phyloP scores from a whole-genome alignment of 2,888 invertebrate species.

The Dioctria rufipes region DNA sequence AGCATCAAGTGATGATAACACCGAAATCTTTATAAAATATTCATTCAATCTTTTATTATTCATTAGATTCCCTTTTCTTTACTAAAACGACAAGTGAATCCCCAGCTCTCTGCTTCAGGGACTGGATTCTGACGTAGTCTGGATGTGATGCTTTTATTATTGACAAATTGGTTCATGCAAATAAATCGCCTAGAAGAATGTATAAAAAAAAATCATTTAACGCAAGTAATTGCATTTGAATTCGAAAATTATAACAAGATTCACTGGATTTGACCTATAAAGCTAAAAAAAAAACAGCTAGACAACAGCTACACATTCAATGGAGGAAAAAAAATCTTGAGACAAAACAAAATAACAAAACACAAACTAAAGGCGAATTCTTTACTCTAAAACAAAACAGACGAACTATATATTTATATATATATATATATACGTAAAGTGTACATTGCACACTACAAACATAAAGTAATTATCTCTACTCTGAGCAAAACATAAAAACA shows the following conservation, averaged over 20 bases:
- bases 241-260: too few species aligned
- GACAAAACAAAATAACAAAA: neutral
- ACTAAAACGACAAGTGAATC: neutral
- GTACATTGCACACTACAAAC: neutral
- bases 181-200: too few species aligned
- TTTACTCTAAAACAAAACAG: constrained; percentile 33
- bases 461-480: too few species aligned
- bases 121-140: too few species aligned
- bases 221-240: too few species aligned
- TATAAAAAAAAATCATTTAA: too few species aligned
- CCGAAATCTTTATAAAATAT: constrained; percentile 39
- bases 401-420: constrained; percentile 19
- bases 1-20: neutral
- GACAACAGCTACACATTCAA: too few species aligned
- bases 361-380: constrained; percentile 25
- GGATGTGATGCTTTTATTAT: neutral
- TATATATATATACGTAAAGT: neutral
- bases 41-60: constrained; percentile 39
- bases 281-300: neutral
- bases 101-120: neutral
- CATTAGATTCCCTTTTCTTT: constrained; percentile 6
- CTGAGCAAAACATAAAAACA: neutral
- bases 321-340: too few species aligned
- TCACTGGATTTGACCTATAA: neutral
- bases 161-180: neutral